Percentiles rank a stretch among this genome's conserved stretches.
phyloP scores from a whole-genome alignment of 2,888 invertebrate genomes.

The Parnassius smintheus region DNA sequence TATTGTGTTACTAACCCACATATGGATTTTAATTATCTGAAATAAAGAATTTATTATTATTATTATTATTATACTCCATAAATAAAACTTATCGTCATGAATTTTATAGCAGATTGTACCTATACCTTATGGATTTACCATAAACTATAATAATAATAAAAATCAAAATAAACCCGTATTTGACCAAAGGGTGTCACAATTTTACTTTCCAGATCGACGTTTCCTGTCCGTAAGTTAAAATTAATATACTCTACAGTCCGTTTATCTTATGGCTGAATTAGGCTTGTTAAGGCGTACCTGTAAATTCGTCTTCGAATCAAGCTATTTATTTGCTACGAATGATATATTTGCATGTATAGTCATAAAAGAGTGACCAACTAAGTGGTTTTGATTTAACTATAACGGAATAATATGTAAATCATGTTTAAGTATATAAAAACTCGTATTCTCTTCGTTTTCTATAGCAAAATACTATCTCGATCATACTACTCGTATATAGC shows the following conservation, averaged over 20 bases:
- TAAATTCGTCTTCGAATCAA: slow-evolving; percentile 3
- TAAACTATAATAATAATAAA: slow-evolving; percentile 2
- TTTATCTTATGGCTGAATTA: slow-evolving; percentile 9
- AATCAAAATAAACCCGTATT: neutral
- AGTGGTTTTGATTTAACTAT: neutral
- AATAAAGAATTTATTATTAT: no score
- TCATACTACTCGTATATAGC: no score
- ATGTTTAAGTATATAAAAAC: no score
- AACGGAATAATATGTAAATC: no score
- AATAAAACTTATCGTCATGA: neutral
- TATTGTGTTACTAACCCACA: no score
- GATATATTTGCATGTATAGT: neutral
- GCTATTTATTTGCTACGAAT: slow-evolving; percentile 10
- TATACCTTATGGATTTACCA: neutral
- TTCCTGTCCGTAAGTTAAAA: neutral
- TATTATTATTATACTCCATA: no score
- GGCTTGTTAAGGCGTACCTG: slow-evolving; percentile 4
- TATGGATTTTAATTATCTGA: no score
- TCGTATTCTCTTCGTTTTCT: no score
- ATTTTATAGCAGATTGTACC: neutral
- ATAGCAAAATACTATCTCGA: no score
- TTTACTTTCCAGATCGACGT: neutral
- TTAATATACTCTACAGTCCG: slow-evolving; percentile 6
- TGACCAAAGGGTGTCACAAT: neutral
- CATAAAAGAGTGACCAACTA: slow-evolving; percentile 7